These are phyloP conservation scores for Sebastes jordani DNA, from an alignment of 2,797 vertebrate genomes.

Conservation along the genomic window DNA sequence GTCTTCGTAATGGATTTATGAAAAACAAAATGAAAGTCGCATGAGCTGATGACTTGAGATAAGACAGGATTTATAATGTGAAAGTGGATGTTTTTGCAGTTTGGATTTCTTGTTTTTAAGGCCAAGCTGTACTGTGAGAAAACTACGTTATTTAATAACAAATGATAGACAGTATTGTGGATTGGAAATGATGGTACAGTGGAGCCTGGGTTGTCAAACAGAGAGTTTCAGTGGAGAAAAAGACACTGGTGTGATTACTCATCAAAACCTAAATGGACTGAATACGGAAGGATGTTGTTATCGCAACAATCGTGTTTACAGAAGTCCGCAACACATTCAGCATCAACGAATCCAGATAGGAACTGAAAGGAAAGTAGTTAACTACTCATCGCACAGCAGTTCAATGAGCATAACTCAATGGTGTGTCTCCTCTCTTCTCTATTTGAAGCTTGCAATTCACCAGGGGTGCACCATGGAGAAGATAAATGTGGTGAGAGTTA, in stretches of 20 bases:
- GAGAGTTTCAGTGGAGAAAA: constrained; percentile 16
- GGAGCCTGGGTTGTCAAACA: constrained; percentile 15
- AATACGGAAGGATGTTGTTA: constrained; percentile 41
- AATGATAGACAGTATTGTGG: constrained; percentile 17
- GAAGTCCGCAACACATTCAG: constrained; percentile 9
- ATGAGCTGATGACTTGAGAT: constrained; percentile 27
- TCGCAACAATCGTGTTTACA: constrained; percentile 34
- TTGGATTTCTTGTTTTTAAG: constrained; percentile 32
- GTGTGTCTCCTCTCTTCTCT: constrained; percentile 47
- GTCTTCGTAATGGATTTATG: constrained; percentile 65
- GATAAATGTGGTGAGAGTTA: constrained; percentile 76
- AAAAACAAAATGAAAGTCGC: constrained; percentile 52
- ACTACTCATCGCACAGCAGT: constrained; percentile 47
- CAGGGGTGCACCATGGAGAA: constrained; percentile 67
- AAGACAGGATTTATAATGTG: constrained; percentile 35
- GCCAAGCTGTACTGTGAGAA: not conserved
- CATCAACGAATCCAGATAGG: constrained; percentile 34
- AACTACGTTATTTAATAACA: constrained; percentile 26
- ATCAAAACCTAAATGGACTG: constrained; percentile 39
- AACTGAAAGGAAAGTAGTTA: constrained; percentile 56
- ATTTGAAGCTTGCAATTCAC: constrained; percentile 70
- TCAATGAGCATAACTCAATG: constrained; percentile 64
- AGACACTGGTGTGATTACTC: constrained; percentile 16
- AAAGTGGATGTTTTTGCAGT: constrained; percentile 25
- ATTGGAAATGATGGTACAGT: constrained; percentile 25